These are phyloP conservation scores for Caiman crocodilus DNA, from an alignment of 2,797 vertebrate species.

Conservation along the genomic window DNA sequence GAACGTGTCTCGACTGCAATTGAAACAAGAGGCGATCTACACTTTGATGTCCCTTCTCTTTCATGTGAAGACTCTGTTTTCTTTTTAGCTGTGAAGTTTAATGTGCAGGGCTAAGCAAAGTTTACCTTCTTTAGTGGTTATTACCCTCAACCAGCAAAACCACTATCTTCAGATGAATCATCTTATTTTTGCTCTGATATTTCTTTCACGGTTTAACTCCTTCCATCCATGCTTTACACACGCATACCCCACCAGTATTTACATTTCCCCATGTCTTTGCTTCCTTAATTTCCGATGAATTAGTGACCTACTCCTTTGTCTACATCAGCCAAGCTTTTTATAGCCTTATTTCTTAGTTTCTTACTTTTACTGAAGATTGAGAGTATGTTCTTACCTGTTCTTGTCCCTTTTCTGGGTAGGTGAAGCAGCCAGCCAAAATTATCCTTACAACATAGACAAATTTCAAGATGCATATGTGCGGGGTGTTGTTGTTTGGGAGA, in stretches of 20 bases:
- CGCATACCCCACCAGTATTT: not conserved
- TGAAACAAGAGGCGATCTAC: accelerated
- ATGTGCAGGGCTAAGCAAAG: accelerated
- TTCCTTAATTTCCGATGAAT: not conserved
- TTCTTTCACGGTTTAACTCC: not conserved
- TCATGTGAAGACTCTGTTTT: not conserved
- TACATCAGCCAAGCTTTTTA: not conserved
- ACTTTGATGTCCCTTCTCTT: not conserved
- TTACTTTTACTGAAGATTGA: not conserved
- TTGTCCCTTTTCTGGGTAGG: not conserved
- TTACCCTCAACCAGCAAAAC: not conserved
- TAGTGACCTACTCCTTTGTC: not conserved
- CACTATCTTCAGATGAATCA: not conserved
- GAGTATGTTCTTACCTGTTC: not conserved
- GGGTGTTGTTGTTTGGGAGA: not conserved
- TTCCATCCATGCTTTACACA: not conserved
- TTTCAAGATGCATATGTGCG: not conserved
- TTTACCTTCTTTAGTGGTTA: accelerated
- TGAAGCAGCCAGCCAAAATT: not conserved
- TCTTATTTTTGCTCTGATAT: not conserved
- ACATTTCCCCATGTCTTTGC: not conserved
- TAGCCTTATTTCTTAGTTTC: not conserved
- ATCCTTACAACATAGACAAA: too few species aligned
- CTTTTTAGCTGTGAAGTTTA: not conserved
- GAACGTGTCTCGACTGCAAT: not conserved